A percentile compares a stretch with the other conserved stretches of the same genome.
Conservation (phyloP, 1,140 invertebrate species). For the Anastatus disparis region DNA sequence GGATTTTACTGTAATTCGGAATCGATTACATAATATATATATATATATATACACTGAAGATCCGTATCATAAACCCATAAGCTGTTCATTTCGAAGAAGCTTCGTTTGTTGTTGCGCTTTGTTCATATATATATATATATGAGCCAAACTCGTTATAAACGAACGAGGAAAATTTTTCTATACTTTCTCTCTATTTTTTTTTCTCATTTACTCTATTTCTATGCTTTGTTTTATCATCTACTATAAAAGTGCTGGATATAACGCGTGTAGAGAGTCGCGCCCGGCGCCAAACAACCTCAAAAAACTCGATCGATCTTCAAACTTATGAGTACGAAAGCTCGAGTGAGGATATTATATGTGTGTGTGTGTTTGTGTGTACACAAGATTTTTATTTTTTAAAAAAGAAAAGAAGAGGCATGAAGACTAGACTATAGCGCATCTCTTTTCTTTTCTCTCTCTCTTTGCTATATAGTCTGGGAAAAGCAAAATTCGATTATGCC, state of each 20-base stretch:
- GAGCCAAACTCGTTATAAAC: conserved; percentile 15
- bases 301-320: neutral
- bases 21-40: no score
- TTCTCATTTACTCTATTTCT: neutral
- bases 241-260: neutral
- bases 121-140: no score
- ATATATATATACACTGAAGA: no score
- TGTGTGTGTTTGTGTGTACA: no score
- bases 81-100: neutral
- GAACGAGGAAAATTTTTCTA: neutral
- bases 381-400: no score
- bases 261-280: neutral
- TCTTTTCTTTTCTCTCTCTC: no score
- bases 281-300: neutral
- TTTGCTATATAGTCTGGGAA: no score
- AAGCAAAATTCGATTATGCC: conserved; percentile 10
- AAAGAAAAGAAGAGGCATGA: no score
- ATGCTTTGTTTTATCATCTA: conserved; percentile 21
- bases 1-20: no score
- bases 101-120: no score
- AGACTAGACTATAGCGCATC: no score
- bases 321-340: conserved; percentile 11
- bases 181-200: neutral
- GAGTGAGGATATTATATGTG: no score
- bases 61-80: conserved; percentile 31